These are phyloP conservation scores for Tethya wilhelma DNA, from an alignment of 37 sponge, comb jelly and placozoan genomes.

Conservation along the genomic window DNA sequence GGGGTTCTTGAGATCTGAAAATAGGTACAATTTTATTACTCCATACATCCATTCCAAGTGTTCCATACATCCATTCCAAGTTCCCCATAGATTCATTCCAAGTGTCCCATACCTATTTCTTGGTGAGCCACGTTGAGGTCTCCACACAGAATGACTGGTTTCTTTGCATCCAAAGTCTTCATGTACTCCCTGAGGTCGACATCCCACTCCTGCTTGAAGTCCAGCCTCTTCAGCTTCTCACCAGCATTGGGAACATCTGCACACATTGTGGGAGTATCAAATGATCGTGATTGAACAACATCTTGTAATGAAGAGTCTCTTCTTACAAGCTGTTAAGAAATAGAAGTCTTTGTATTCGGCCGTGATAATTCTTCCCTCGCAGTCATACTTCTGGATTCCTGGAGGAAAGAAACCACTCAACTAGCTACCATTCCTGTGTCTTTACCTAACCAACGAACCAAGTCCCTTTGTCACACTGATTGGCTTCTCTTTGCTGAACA, in stretches of 20 bases:
- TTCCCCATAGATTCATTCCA: too few relatives aligned
- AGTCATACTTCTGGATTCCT: slow-evolving; percentile 87
- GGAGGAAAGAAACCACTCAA: not conserved
- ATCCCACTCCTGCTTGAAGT: slow-evolving; percentile 87
- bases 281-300: not conserved
- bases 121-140: slow-evolving; percentile 95
- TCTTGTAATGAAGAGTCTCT: not conserved
- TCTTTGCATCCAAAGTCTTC: slow-evolving; percentile 70
- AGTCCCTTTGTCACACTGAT: slow-evolving; percentile 87
- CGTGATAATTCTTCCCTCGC: slow-evolving; percentile 92
- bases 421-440: not conserved
- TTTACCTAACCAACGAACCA: slow-evolving; percentile 30
- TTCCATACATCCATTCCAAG: too few relatives aligned
- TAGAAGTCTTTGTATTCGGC: slow-evolving; percentile 88
- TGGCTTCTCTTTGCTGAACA: slow-evolving; percentile 82
- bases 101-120: slow-evolving; percentile 77
- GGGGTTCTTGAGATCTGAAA: slow-evolving; percentile 86
- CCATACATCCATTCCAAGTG: too few relatives aligned
- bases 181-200: slow-evolving; percentile 73
- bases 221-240: slow-evolving; percentile 72
- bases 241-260: slow-evolving; percentile 95
- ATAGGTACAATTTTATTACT: too few relatives aligned
- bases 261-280: slow-evolving; percentile 10
- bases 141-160: slow-evolving; percentile 92
- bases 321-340: slow-evolving; percentile 75